Evolutionary conservation across 2,113 vertebrate genomes (phyloP).

Genomic region (Carassius gibelio): DNA sequence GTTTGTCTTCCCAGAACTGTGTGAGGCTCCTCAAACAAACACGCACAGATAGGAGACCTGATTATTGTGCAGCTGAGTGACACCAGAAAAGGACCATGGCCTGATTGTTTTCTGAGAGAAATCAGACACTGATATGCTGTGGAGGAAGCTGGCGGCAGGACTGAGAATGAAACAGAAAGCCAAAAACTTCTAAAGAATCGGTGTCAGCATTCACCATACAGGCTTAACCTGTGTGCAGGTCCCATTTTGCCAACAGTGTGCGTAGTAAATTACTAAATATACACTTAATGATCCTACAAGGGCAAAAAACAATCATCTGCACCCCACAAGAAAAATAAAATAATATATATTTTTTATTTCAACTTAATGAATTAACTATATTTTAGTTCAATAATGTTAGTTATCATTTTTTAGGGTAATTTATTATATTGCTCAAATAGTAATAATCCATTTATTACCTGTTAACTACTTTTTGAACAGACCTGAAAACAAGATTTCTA

Average conservation of each 20-base stretch:
- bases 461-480: neutral
- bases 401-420: neutral
- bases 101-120: constrained; percentile 62
- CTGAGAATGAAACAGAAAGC: neutral
- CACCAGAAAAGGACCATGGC: constrained; percentile 48
- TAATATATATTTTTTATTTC: no score
- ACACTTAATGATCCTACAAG: neutral
- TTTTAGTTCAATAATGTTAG: neutral
- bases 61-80: constrained; percentile 63
- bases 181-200: neutral
- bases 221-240: neutral
- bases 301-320: neutral
- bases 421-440: neutral
- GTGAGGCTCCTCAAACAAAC: constrained; percentile 39
- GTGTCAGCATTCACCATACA: neutral
- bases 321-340: neutral
- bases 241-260: no score
- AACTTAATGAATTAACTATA: neutral
- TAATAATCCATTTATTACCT: neutral
- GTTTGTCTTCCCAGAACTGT: constrained; percentile 24
- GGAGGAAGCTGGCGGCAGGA: neutral
- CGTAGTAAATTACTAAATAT: no score
- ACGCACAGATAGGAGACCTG: constrained; percentile 41
- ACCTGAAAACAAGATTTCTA: no score
- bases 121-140: constrained; percentile 43